These are phyloP conservation scores for Trematomus bernacchii DNA, from an alignment of 2,797 vertebrate genomes.

Conservation along the genomic window DNA sequence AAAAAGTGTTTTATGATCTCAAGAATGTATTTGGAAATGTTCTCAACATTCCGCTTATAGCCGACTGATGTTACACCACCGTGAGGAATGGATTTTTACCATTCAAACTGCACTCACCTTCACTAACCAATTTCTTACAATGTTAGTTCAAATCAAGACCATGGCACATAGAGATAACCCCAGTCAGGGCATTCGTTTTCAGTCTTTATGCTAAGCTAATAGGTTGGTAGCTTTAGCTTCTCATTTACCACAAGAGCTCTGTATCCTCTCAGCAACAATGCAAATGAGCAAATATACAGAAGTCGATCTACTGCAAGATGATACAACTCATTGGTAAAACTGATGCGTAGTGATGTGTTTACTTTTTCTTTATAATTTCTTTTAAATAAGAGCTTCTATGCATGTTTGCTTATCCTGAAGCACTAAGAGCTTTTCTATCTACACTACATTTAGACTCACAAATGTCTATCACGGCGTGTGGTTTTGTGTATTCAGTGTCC, in stretches of 20 bases:
- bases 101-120: neutral
- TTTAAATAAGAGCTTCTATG: neutral
- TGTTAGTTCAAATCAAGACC: neutral
- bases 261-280: neutral
- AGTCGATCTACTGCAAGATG: neutral
- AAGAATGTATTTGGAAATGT: neutral
- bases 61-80: neutral
- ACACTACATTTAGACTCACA: neutral
- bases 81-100: neutral
- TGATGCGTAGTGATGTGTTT: neutral
- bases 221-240: no score
- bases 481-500: neutral
- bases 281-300: neutral
- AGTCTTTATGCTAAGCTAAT: no score
- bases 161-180: neutral
- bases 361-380: neutral
- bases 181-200: no score
- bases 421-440: conserved; percentile 6
- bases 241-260: no score
- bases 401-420: neutral
- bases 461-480: neutral
- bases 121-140: neutral
- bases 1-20: neutral
- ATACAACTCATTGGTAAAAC: neutral
- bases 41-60: neutral